Evolutionary conservation across 1,140 invertebrate species (phyloP).

Genomic region (Hylaeus anthracinus): DNA sequence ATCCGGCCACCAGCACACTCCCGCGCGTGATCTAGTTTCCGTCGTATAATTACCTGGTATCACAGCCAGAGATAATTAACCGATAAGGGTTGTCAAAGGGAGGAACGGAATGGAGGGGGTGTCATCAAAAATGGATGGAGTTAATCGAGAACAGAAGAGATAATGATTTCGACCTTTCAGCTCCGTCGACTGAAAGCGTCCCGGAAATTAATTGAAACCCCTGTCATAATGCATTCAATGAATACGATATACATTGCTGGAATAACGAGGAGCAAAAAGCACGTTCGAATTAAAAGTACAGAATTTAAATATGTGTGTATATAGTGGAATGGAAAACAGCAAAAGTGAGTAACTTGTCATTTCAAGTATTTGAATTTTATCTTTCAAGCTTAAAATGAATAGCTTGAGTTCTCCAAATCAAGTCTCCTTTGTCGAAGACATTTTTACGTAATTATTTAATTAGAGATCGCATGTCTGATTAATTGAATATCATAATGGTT

Average conservation of each 20-base stretch:
- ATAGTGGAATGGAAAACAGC: too few species aligned
- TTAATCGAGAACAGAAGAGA: background rate
- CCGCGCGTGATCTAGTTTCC: conserved; percentile 67
- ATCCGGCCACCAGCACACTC: conserved; percentile 43
- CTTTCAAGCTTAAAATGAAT: too few species aligned
- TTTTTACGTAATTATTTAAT: too few species aligned
- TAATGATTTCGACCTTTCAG: background rate
- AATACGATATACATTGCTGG: background rate
- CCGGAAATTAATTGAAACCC: conserved; percentile 4
- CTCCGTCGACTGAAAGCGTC: background rate
- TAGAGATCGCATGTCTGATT: too few species aligned
- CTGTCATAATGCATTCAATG: background rate
- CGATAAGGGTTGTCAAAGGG: conserved; percentile 62
- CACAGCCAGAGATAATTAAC: conserved; percentile 71
- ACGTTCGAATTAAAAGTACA: background rate
- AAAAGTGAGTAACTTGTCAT: too few species aligned
- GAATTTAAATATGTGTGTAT: too few species aligned
- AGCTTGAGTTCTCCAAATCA: too few species aligned
- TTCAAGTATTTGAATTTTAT: too few species aligned
- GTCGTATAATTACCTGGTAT: conserved; percentile 70
- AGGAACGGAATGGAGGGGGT: conserved; percentile 7
- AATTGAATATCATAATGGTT: too few species aligned
- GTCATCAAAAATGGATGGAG: background rate
- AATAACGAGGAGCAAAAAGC: background rate
- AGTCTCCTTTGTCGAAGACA: too few species aligned